Base-by-base conservation (phyloP, 1,140 invertebrate species). In the Subanguina moxae region DNA sequence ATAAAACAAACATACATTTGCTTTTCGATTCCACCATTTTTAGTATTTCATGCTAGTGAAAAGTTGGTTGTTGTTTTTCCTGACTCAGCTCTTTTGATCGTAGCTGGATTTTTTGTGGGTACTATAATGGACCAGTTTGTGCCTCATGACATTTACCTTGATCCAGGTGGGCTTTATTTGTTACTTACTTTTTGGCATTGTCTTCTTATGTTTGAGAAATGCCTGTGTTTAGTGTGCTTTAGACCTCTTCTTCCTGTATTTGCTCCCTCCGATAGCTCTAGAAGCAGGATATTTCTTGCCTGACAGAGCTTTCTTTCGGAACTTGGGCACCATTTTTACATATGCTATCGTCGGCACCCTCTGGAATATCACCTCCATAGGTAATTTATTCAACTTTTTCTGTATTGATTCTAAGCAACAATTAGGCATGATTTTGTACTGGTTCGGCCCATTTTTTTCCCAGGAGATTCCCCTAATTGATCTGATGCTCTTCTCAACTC, bases 271-370 rank as follows among this genome's bases (percentile, higher is more conserved):
- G 13, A 97, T 96, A 75, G 95, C 96, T 65, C 85, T 97, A 69
- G 94, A 97, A 82, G 93, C 93, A 5, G 92, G 93, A 1, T 97
- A 94, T 84, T 96, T 95, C 83, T 93, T 97, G 90, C 93, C 94
- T 62, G 95, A 96, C 85, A 86, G 91, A 67, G 82, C 85, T 70
- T 97, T 97, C 84, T 94, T 94, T 83, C 93, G 96, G 80, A 93
- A 97, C 84, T 85, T 97, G 68, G 92, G 92, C 66, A 94, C 92
- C 27, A 95, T 97, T 78, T 84, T 97, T 28, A 85, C 95, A 23
- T 96, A 94, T 85, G 94, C 94, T 71, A 93, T 97, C 52, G 85
- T 94, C 72, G 87, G 87, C 78, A 86, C 85, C 77, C 28, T 75
- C 8, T 73, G 62, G 57, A 75, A 75, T 57, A 76, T 75, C 52